These are phyloP conservation scores for Spondyliosoma cantharus DNA, from an alignment of 2,797 vertebrate genomes.

Conservation along the genomic window DNA sequence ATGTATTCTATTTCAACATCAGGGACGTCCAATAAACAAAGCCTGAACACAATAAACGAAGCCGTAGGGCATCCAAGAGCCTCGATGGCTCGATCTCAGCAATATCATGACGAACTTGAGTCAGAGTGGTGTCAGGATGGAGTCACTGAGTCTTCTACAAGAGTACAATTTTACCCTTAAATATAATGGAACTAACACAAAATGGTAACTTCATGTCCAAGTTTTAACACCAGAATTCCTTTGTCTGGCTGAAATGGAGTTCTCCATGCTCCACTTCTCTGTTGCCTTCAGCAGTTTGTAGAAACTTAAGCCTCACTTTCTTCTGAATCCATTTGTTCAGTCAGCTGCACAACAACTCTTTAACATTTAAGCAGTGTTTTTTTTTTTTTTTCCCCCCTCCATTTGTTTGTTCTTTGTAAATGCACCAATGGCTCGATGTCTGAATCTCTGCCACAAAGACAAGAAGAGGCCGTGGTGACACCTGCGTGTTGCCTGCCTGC, in stretches of 20 bases:
- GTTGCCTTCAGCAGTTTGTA: constrained; percentile 31
- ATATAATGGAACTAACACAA: constrained; percentile 17
- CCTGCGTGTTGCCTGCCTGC: neutral
- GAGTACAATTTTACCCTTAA: constrained; percentile 1
- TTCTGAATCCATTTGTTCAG: constrained; percentile 45
- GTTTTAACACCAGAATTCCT: constrained; percentile 1
- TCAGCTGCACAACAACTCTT: constrained; percentile 42
- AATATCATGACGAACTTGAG: neutral
- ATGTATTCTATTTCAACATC: constrained; percentile 19
- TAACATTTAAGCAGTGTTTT: constrained; percentile 39
- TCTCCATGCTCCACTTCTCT: constrained; percentile 33
- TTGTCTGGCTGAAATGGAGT: constrained; percentile 7
- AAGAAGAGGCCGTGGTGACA: neutral
- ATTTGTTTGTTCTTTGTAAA: neutral
- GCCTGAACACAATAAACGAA: constrained; percentile 19
- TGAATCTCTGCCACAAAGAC: neutral
- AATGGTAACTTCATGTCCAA: neutral
- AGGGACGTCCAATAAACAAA: constrained; percentile 19
- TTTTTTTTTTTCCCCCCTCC: neutral
- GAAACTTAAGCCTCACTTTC: constrained; percentile 38
- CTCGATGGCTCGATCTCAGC: constrained; percentile 1
- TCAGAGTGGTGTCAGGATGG: neutral
- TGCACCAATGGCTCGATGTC: neutral
- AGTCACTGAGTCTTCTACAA: neutral
- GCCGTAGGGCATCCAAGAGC: neutral